These are phyloP conservation scores for Drosophila jambulina DNA, from an alignment of 1,140 invertebrate species.

Conservation along the genomic window DNA sequence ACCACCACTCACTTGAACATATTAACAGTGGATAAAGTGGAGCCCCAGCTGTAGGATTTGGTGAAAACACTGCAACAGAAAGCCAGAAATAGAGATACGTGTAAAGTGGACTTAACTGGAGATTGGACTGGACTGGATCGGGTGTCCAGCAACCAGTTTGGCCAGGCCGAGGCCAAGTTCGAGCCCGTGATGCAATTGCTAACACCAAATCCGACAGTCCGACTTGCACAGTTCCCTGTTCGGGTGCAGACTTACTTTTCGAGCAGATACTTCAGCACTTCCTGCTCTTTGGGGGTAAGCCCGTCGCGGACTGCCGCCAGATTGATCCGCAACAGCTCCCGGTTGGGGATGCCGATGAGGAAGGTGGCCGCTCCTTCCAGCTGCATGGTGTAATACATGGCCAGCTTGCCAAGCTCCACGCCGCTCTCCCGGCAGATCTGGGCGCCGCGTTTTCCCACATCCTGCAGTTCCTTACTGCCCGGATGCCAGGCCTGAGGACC, in stretches of 20 bases:
- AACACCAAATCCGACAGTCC: constrained; percentile 71
- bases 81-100: constrained; percentile 20
- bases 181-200: constrained; percentile 68
- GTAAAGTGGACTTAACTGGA: background rate
- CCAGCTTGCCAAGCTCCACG: constrained; percentile 90
- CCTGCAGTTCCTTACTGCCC: constrained; percentile 89
- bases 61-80: constrained; percentile 70
- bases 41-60: constrained; percentile 80
- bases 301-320: constrained; percentile 87
- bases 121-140: constrained; percentile 21
- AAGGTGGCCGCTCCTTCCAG: constrained; percentile 87
- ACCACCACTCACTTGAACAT: constrained; percentile 29
- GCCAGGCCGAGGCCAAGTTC: constrained; percentile 64
- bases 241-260: constrained; percentile 87
- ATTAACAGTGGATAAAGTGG: constrained; percentile 61
- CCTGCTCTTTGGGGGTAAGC: constrained; percentile 87
- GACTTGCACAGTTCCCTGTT: constrained; percentile 60
- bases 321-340: constrained; percentile 87
- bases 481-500: constrained; percentile 94
- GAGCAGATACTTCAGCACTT: constrained; percentile 87
- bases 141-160: constrained; percentile 41
- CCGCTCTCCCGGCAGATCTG: constrained; percentile 89
- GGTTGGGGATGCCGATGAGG: constrained; percentile 90
- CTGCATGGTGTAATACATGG: constrained; percentile 88
- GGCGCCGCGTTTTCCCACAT: constrained; percentile 87